Evolutionary conservation across 2,888 invertebrate genomes (phyloP), one percentile per base, ranked within the genome.

Genomic region (Calliphora vomitoria): DNA sequence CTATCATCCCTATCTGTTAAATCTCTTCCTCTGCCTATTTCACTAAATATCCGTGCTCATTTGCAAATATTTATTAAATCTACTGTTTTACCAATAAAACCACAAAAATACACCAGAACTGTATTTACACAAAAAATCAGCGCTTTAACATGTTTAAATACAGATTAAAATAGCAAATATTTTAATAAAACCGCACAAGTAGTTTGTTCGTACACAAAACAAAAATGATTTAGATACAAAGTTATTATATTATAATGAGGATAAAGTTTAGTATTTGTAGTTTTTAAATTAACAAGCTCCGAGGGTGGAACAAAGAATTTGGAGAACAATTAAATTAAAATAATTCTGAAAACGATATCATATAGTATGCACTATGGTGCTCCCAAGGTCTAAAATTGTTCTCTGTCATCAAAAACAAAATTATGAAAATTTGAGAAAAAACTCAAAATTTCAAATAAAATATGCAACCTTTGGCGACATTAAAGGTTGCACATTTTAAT

Each of bases 111-210:
- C 11, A 41, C 18, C 66, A 66, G 31, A 47, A 47, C 25, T 8
- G 8, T 68, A 68, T 68, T 68, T 47, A 68, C 44, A 68, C 8
- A 68, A 15, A 47, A 41, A 25, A 68, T 25, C 47, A 47, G 47
- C 6, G 31, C 25, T 68, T 68, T 25, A 47, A 68, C 47, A 68
- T 68, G 25, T 47, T 68, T 68, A 68, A 68, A 68, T 47, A 25
- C 47, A 68, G 68, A 68, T 68, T 68, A 47, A 68, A 68, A 47
- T 5, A 68, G 44, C 25, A 47, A 68, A 47, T 31, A 47, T 68
- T 68, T 68, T 68, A 68, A 47, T 25, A 68, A 66, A 68, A 68
- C 68, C 68, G 4, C 68, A 68, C 6, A 68, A 68, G 47, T 25
- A 25, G 25, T 25, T 25, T 1, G 25, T 25, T 25, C 1, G 25